phyloP scores from a whole-genome alignment of 2,888 invertebrate species.

The Apodemia mormo region DNA sequence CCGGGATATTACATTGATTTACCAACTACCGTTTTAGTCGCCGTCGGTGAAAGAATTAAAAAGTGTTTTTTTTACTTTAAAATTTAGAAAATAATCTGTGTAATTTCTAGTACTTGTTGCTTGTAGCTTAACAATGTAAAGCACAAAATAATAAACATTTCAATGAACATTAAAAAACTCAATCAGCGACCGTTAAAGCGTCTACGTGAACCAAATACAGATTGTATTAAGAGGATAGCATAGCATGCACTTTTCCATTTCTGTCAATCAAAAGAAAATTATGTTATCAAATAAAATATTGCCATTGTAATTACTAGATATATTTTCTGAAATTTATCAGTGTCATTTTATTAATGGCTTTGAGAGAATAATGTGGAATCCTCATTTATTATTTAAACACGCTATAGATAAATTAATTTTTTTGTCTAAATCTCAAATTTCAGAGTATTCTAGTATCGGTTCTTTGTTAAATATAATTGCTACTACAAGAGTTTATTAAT shows the following conservation, averaged over 20 bases:
- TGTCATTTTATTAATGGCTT: too few relatives aligned
- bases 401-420: too few relatives aligned
- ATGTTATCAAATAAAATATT: not conserved
- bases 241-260: not conserved
- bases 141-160: constrained; percentile 11
- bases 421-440: too few relatives aligned
- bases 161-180: constrained; percentile 53
- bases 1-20: too few relatives aligned
- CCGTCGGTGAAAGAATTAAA: too few relatives aligned
- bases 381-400: too few relatives aligned
- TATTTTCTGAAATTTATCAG: too few relatives aligned
- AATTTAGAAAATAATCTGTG: not conserved
- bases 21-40: too few relatives aligned
- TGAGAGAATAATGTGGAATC: too few relatives aligned
- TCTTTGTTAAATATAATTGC: too few relatives aligned
- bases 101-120: not conserved
- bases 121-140: not conserved
- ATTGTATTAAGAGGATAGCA: constrained; percentile 22
- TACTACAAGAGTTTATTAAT: too few relatives aligned
- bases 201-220: constrained; percentile 38
- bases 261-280: not conserved
- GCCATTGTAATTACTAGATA: not conserved
- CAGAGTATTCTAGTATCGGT: too few relatives aligned
- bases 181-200: constrained; percentile 54
- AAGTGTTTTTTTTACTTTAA: not conserved